These are phyloP conservation scores for Drosophila kikkawai DNA, from an alignment of 1,140 invertebrate species.

Conservation along the genomic window DNA sequence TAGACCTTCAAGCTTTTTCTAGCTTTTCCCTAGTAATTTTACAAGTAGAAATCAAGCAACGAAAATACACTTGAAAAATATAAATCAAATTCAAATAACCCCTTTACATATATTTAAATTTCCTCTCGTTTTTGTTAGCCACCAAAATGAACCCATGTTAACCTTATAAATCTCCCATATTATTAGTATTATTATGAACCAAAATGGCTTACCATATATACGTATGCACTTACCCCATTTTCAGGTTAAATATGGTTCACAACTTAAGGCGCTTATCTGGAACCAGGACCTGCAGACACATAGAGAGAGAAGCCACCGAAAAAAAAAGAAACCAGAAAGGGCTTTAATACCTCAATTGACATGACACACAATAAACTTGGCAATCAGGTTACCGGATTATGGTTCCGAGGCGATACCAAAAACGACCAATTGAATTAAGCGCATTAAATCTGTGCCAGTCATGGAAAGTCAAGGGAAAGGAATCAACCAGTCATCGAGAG, in stretches of 20 bases:
- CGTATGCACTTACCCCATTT: background rate
- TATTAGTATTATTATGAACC: background rate
- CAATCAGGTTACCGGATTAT: conserved; percentile 67
- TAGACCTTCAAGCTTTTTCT: background rate
- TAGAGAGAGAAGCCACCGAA: conserved; percentile 4
- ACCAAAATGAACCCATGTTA: background rate
- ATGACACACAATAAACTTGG: conserved; percentile 61
- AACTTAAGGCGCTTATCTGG: conserved; percentile 31
- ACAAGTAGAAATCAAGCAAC: background rate
- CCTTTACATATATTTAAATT: background rate
- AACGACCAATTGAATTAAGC: conserved; percentile 69
- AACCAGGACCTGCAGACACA: conserved; percentile 2
- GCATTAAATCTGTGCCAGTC: conserved; percentile 56
- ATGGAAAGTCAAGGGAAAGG: conserved; percentile 21
- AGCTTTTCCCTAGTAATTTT: background rate
- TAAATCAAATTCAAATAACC: background rate
- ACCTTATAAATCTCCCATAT: background rate
- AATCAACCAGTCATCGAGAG: conserved; percentile 11
- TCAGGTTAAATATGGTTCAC: conserved; percentile 12
- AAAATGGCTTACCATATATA: background rate
- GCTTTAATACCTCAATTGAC: conserved; percentile 62
- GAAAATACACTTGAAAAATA: conserved; percentile 6
- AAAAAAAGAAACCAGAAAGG: background rate
- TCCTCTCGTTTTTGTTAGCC: background rate
- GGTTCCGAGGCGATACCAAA: conserved; percentile 30